Base-by-base conservation (phyloP, 2,797 vertebrate species). In the Novumbra hubbsi region DNA sequence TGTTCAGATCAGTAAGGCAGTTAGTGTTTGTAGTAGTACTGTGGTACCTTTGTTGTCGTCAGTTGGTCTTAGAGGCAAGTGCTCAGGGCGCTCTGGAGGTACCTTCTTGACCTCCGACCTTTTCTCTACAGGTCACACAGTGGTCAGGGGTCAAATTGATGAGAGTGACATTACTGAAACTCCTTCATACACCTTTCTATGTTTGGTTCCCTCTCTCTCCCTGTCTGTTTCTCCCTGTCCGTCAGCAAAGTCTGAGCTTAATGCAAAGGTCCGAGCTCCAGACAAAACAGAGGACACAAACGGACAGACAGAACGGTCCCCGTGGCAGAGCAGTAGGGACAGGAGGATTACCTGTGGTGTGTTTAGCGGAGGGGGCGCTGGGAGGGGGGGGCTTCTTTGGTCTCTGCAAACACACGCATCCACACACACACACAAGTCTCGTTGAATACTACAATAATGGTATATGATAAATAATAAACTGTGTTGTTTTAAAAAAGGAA, bases 361-460 rank as follows among this genome's bases (percentile, higher is more conserved):
- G 94, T 87, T 98, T 99, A 73, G 93, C 86, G 49, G 93, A 84
- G 14, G 96, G 95, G 65, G 96, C 94, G 17, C 94, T 95, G 28
- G 98, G 98, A 80, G 97, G 97, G 63, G 98, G 97, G 0, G 98
- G 97, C 84, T 99, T 99, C 94, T 97, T 98, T 86, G 98, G 98
- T 94, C 98, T 97, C 98, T 99, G 91, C 63, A 93, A 92, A 81
- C 65, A 79, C 45, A 83, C 55, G 69, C 12, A 73, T 16, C 67
- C 34, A 70, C 32, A 50, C 32, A 66, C 14, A 63, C 24, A 63
- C 60, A 63, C 60, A 16, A 15, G 21, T 67, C 41, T 66, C 34
- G 48, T 15, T 41, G 21, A 41, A 62, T 19, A 72, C 24, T 7
- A 7, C n/a, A 19, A 41, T 7, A 24, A 41, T 27, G 11, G 21